A percentile compares a stretch with the other conserved stretches of the same genome.
These are phyloP conservation scores for Gracilinanus agilis DNA, from an alignment of 2,113 vertebrate genomes.

Conservation along the genomic window DNA sequence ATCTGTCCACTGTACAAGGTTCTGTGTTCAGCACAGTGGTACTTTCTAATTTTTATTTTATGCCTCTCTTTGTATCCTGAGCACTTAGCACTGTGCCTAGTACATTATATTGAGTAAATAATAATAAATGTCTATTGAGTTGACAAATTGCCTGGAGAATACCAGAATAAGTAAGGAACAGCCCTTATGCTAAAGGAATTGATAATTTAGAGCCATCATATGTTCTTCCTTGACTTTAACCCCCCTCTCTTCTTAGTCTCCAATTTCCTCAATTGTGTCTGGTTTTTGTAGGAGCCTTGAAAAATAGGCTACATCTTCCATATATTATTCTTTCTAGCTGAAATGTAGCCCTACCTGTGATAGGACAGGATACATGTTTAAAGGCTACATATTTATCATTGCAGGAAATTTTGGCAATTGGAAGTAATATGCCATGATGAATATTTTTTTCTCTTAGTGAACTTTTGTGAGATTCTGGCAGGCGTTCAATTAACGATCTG, in stretches of 20 bases:
- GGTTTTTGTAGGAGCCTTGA: conserved; percentile 50
- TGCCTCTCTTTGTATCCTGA: neutral
- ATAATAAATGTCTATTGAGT: neutral
- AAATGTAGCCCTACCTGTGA: conserved; percentile 22
- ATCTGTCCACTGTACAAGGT: neutral
- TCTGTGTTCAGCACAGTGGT: neutral
- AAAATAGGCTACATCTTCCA: neutral
- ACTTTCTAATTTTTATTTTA: neutral
- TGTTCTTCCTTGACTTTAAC: neutral
- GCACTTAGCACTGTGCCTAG: neutral
- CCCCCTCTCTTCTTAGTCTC: neutral
- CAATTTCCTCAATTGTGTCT: neutral
- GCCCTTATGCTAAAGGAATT: neutral
- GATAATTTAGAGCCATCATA: neutral
- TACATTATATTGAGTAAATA: neutral
- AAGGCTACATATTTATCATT: conserved; percentile 40
- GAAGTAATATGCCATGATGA: conserved; percentile 40
- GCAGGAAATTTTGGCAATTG: conserved; percentile 27
- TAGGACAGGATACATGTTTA: neutral
- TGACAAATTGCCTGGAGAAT: neutral
- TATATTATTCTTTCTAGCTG: conserved; percentile 9
- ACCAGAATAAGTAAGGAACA: neutral
- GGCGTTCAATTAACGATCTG: neutral
- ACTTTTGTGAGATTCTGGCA: conserved; percentile 44
- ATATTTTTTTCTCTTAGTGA: conserved; percentile 33